Conservation (phyloP, 2,113 vertebrate species). For the Antechinus flavipes region DNA sequence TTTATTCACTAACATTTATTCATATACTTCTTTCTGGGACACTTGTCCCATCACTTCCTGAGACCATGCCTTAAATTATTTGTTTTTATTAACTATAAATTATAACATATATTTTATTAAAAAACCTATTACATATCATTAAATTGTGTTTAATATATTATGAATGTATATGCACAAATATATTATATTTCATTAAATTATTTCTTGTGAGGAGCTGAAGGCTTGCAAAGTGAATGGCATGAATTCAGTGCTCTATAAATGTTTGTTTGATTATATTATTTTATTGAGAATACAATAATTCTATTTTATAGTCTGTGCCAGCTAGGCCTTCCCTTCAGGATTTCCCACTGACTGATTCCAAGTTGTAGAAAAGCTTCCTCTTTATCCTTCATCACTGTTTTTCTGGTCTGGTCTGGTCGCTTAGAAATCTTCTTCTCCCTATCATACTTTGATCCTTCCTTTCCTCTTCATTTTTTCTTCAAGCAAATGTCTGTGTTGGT, state of each 20-base stretch:
- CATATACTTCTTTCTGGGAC: not conserved
- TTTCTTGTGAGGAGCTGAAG: not conserved
- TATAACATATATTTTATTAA: too few species aligned
- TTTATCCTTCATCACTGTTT: not conserved
- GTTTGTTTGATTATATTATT: not conserved
- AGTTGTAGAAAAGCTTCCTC: not conserved
- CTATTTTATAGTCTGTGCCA: not conserved
- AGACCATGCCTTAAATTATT: not conserved
- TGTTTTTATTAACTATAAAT: too few species aligned
- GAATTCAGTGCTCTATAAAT: not conserved
- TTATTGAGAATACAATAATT: not conserved
- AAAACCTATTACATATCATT: too few species aligned
- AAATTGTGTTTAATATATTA: not conserved
- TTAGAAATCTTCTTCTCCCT: not conserved
- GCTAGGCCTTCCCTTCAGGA: not conserved
- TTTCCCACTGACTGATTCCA: not conserved
- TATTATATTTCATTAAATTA: not conserved
- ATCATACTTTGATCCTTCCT: not conserved
- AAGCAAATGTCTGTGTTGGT: not conserved
- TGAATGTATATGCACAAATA: too few species aligned
- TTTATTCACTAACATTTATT: not conserved
- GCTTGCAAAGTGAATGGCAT: not conserved
- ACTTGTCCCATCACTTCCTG: not conserved
- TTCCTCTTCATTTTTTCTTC: not conserved
- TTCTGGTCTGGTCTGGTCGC: not conserved